A percentile compares a stretch with the other conserved stretches of the same genome.
Evolutionary conservation across 30 jellyfish, hydroid and myxozoan genomes (phyloP).

Genomic region (Hydractinia echinata): DNA sequence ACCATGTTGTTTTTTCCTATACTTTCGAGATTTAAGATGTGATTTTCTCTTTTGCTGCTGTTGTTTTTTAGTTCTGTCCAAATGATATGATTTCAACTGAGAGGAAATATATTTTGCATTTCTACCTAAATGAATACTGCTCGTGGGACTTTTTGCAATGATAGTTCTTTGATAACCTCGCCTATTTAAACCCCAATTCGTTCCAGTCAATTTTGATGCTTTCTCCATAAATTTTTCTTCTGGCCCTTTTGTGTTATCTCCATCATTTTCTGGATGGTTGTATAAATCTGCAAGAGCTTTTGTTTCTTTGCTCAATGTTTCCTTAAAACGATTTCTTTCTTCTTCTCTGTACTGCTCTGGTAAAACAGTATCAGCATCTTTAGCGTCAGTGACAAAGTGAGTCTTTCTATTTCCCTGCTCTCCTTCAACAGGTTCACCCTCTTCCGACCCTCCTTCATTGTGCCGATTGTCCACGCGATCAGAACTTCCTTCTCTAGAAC

Average conservation of each 20-base stretch:
- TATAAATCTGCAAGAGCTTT: neutral
- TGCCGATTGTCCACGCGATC: neutral
- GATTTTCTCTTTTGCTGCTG: too few species aligned
- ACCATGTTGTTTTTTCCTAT: too few species aligned
- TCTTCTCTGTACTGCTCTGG: neutral
- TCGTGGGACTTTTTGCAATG: too few species aligned
- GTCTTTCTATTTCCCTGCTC: neutral
- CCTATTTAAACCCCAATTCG: neutral
- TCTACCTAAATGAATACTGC: too few species aligned
- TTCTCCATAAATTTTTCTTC: constrained; percentile 17
- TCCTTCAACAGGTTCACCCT: neutral
- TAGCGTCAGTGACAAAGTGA: constrained; percentile 14
- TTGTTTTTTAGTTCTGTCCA: too few species aligned
- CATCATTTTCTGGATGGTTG: constrained; percentile 4
- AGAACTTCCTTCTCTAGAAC: neutral
- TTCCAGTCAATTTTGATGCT: constrained; percentile 3
- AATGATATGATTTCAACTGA: too few species aligned
- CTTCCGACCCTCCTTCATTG: neutral
- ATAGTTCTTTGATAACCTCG: neutral
- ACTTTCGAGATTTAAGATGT: too few species aligned
- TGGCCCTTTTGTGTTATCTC: constrained; percentile 9
- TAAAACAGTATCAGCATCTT: neutral
- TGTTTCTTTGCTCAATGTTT: neutral
- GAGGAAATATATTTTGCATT: too few species aligned
- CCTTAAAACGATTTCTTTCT: constrained; percentile 4